Evolutionary conservation across 37 sponge, comb jelly and placozoan species (phyloP), one percentile per base, ranked within the genome.

Genomic region (Lycopodina hypogea): DNA sequence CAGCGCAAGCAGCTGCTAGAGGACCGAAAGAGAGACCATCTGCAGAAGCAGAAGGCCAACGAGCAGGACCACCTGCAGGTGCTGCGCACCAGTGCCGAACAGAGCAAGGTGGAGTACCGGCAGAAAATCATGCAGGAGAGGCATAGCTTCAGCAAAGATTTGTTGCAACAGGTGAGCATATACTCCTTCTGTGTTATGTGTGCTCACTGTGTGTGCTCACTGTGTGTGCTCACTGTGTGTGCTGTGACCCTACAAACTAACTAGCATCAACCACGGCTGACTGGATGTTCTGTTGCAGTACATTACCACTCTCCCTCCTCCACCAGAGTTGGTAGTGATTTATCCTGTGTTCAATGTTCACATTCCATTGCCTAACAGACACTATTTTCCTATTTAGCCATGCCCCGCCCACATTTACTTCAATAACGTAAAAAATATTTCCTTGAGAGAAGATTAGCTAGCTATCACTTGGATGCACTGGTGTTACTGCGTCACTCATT

Each of bases 71-170:
- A 89, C 55, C 81, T 96, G 23, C 86, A 87, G 55, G 81, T 84
- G n/a, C 75, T 89, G 65, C 72, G 63, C 73, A 79, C 90, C 19
- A 81, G 74, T 9, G 93, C 90, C 0, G 87, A 90, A 32, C 81
- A 86, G 12, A 83, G 86, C 40, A 84, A 56, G n/a, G 76, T 88
- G 33, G 83, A 87, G 68, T 96, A 86, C 55, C 74, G 84, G 52
- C 88, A 87, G 68, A 82, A 58, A 24, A 36, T 86, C 63, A 56
- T 93, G 30, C 84, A 89, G 18, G 94, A 93, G 30, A 83, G 82
- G 42, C 96, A 96, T 51, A 66, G 69, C 39, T 71, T 93, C 9
- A 86, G 93, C 77, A 96, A 96, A 56, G 81, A 57, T 11, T 84
- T 93, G 15, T 83, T 96, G 0, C 89, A 90, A 36, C 93, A 93